A percentile compares a stretch with the other conserved stretches of the same genome.
phyloP scores from a whole-genome alignment of 2,888 invertebrate genomes.

The Drosophila histrio region DNA sequence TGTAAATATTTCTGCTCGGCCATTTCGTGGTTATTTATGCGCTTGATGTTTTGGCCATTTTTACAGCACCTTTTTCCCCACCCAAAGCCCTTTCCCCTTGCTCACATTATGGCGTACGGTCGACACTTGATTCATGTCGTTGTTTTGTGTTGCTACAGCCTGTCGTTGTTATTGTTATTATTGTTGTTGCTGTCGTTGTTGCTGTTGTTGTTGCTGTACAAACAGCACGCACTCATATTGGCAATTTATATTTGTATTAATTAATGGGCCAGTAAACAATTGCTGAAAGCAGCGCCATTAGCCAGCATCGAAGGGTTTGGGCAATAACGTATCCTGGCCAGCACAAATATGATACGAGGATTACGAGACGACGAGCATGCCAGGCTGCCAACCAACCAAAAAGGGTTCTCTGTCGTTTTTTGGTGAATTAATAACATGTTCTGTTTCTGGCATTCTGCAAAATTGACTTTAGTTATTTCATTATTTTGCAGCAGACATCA shows the following conservation, averaged over 20 bases:
- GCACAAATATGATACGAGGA: constrained; percentile 3
- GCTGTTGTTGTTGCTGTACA: constrained; percentile 44
- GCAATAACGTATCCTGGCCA: constrained; percentile 17
- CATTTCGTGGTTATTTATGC: constrained; percentile 81
- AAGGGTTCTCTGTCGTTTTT: constrained; percentile 18
- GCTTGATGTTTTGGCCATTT: constrained; percentile 59
- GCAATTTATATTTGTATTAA: constrained; percentile 81
- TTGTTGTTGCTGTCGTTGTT: constrained; percentile 36
- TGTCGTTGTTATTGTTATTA: constrained; percentile 44
- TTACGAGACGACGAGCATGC: constrained; percentile 2
- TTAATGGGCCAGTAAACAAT: constrained; percentile 81
- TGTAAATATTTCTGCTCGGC: constrained; percentile 71
- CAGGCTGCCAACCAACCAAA: constrained; percentile 10
- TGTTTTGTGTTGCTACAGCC: constrained; percentile 34
- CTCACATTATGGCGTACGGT: constrained; percentile 36
- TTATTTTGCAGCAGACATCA: constrained; percentile 56
- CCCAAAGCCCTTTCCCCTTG: neutral
- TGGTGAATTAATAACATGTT: constrained; percentile 63
- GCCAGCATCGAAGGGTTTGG: constrained; percentile 54
- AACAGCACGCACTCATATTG: constrained; percentile 79
- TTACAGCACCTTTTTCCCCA: constrained; percentile 31
- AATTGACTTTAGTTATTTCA: constrained; percentile 62
- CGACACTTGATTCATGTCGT: constrained; percentile 71
- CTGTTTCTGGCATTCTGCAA: constrained; percentile 42
- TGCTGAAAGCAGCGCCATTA: constrained; percentile 77